A percentile compares a stretch with the other conserved stretches of the same genome.
phyloP scores from a whole-genome alignment of 2,113 vertebrate species.

The Otolemur garnettii region DNA sequence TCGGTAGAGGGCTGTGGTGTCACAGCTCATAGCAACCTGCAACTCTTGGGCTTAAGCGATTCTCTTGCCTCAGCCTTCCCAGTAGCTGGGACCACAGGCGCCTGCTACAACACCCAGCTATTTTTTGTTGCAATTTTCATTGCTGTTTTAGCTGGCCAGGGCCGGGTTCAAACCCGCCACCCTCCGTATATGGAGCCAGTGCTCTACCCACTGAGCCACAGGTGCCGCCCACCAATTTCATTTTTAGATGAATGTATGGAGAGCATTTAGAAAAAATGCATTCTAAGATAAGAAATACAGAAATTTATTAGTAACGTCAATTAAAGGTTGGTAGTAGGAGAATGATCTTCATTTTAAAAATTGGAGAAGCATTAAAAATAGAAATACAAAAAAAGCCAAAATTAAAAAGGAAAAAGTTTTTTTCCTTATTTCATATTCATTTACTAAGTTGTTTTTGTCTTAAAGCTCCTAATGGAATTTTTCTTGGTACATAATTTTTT shows the following conservation, averaged over 20 bases:
- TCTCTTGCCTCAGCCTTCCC: too few relatives aligned
- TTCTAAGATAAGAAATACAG: background rate
- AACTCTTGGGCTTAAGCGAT: too few relatives aligned
- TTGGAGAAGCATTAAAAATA: background rate
- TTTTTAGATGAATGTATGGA: background rate
- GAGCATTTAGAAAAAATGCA: background rate
- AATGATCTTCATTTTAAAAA: conserved; percentile 1
- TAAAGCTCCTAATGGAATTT: background rate
- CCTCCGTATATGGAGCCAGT: too few relatives aligned
- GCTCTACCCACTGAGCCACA: too few relatives aligned
- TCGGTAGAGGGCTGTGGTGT: too few relatives aligned
- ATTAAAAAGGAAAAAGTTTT: background rate
- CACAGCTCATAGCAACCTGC: too few relatives aligned
- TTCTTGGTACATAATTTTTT: background rate
- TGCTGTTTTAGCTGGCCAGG: too few relatives aligned
- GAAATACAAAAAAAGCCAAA: background rate
- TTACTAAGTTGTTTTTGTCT: background rate
- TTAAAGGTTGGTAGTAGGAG: background rate
- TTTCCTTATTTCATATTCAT: background rate
- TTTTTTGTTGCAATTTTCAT: too few relatives aligned
- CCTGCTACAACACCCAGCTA: too few relatives aligned
- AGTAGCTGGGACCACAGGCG: too few relatives aligned
- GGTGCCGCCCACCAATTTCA: background rate
- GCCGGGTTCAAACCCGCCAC: too few relatives aligned
- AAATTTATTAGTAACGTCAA: conserved; percentile 27